These are phyloP conservation scores for Drosophila neocordata DNA, from an alignment of 1,140 invertebrate genomes.

Conservation along the genomic window DNA sequence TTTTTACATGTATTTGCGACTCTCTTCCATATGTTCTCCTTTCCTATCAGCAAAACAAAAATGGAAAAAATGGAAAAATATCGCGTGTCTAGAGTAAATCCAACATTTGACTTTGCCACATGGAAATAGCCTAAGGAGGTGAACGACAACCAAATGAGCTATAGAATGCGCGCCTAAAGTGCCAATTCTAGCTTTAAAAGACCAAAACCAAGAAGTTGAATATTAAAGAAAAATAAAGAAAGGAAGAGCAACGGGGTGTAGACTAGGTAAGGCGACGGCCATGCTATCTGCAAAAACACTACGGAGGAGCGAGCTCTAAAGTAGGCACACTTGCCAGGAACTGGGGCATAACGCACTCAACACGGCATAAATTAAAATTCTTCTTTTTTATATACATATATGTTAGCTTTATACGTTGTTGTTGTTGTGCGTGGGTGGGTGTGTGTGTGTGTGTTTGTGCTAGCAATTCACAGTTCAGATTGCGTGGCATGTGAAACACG, in stretches of 20 bases:
- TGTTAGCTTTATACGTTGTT: constrained; percentile 22
- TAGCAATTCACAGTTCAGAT: constrained; percentile 61
- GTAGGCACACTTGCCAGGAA: constrained; percentile 57
- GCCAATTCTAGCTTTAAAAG: constrained; percentile 72
- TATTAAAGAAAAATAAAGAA: neutral
- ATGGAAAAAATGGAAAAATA: constrained; percentile 41
- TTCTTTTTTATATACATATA: constrained; percentile 24
- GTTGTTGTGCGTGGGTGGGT: constrained; percentile 11
- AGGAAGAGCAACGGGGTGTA: neutral
- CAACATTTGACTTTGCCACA: constrained; percentile 70
- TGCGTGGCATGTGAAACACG: constrained; percentile 71
- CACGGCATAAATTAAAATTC: constrained; percentile 80
- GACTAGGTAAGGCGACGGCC: constrained; percentile 16
- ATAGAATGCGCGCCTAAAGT: constrained; percentile 69
- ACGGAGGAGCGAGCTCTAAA: constrained; percentile 49
- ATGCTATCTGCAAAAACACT: constrained; percentile 50
- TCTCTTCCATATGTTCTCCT: neutral
- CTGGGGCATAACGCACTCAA: constrained; percentile 77
- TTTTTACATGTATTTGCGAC: constrained; percentile 65
- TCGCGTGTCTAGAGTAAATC: constrained; percentile 71
- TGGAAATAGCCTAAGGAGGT: constrained; percentile 4
- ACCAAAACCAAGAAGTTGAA: constrained; percentile 8
- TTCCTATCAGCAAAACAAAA: constrained; percentile 15
- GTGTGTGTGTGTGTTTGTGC: constrained; percentile 28
- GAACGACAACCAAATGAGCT: constrained; percentile 67